These are phyloP conservation scores for Ectemnius cavifrons DNA, from an alignment of 2,888 invertebrate species.

Conservation along the genomic window DNA sequence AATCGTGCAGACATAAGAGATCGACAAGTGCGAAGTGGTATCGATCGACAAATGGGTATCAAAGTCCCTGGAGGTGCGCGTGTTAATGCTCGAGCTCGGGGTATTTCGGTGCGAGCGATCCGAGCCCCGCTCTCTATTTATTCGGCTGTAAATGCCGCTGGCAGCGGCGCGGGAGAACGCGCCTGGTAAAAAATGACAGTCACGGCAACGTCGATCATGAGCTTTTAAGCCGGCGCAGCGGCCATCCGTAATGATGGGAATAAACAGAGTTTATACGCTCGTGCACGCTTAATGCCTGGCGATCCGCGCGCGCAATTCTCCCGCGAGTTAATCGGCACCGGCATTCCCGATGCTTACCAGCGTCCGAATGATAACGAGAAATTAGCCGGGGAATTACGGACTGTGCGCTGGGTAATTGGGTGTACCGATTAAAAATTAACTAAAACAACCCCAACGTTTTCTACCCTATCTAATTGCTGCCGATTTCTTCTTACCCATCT, in stretches of 20 bases:
- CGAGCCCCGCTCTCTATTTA: not conserved
- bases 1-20: too few relatives aligned
- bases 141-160: conserved; percentile 3
- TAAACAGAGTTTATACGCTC: conserved; percentile 40
- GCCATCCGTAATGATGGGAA: conserved; percentile 26
- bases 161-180: not conserved
- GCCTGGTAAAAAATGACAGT: not conserved
- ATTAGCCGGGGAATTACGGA: conserved; percentile 46
- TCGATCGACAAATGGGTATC: not conserved
- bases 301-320: conserved; percentile 49
- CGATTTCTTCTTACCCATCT: conserved; percentile 16
- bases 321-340: conserved; percentile 36
- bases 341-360: conserved; percentile 33
- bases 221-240: conserved; percentile 34
- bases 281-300: conserved; percentile 37
- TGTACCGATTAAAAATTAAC: conserved; percentile 51
- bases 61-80: not conserved
- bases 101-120: too few relatives aligned
- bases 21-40: not conserved
- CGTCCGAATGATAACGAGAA: conserved; percentile 49
- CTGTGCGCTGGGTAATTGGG: conserved; percentile 39
- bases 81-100: not conserved
- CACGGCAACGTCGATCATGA: conserved; percentile 41
- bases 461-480: not conserved
- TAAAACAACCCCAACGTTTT: conserved; percentile 29